Percentiles rank a stretch among this genome's conserved stretches.
These are phyloP conservation scores for Musca vetustissima DNA, from an alignment of 1,140 invertebrate genomes.

Conservation along the genomic window DNA sequence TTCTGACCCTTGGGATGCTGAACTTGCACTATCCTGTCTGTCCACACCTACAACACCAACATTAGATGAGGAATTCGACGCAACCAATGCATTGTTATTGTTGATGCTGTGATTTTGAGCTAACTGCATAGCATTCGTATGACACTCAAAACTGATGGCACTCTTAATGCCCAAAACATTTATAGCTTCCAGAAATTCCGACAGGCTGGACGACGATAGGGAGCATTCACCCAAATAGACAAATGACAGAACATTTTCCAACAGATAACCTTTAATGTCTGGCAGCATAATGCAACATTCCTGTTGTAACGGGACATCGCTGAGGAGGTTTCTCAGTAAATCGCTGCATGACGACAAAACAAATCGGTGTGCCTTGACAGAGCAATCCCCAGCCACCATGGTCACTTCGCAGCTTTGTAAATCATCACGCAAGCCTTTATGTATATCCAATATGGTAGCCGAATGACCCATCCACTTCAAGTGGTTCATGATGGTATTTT, in stretches of 20 bases:
- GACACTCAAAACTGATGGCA: conserved; percentile 52
- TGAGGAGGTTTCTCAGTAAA: conserved; percentile 42
- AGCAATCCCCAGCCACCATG: conserved; percentile 44
- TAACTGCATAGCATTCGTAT: conserved; percentile 29
- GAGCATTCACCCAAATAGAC: conserved; percentile 51
- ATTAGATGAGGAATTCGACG: conserved; percentile 8
- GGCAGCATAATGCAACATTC: conserved; percentile 49
- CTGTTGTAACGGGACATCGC: conserved; percentile 43
- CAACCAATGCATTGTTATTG: conserved; percentile 32
- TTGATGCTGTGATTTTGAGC: conserved; percentile 20
- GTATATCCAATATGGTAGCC: conserved; percentile 51
- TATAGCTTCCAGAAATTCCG: conserved; percentile 50
- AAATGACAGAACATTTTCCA: conserved; percentile 49
- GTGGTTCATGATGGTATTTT: conserved; percentile 44
- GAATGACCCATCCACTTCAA: conserved; percentile 55
- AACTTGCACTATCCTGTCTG: neutral
- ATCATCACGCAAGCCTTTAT: conserved; percentile 43
- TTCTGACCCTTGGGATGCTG: neutral
- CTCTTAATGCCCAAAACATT: conserved; percentile 51
- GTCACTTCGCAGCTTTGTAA: conserved; percentile 45
- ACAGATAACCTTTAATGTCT: conserved; percentile 44
- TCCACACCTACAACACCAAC: neutral
- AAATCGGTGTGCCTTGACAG: conserved; percentile 48
- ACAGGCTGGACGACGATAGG: conserved; percentile 40
- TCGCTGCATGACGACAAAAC: conserved; percentile 51